Evolutionary conservation across 2,113 vertebrate species (phyloP), one percentile per base, ranked within the genome.

Genomic region (Fregata magnificens): DNA sequence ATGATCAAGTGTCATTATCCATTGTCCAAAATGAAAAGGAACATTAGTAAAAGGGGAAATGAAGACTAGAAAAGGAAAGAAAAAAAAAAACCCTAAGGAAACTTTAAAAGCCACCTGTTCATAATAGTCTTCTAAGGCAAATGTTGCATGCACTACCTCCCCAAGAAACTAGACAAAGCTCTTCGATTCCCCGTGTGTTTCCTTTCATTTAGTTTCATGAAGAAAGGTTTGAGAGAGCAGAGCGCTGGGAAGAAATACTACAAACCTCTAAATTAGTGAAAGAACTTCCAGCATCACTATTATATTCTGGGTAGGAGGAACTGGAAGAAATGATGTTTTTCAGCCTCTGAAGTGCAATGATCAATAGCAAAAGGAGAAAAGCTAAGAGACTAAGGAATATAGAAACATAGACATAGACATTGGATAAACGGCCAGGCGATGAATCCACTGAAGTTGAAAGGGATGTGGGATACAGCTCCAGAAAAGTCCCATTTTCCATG

Each of bases 251-350:
- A 50, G 99, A 99, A 97, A 99, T 98, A 78, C 99, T 99, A 62
- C 99, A 99, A 97, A 99, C 99, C 98, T 99, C 99, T 98, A 99
- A 98, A 96, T 99, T 99, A 97, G 99, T 99, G 98, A 99, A 99
- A 13, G 99, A 99, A 96, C 99, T 99, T n/a, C 99, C 99, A 38
- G 98, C 98, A 61, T 99, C 99, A 32, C 99, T 99, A 32, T 98
- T 98, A 79, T 99, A 99, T 97, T 99, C 99, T 0, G 99, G 99
- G 87, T 99, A 98, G 7, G 99, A 99, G 18, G 99, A 99, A 44
- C 99, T 99, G 78, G 99, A 99, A 62, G 99, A 99, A 97, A 99
- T 99, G 65, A 99, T 99, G 89, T 99, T 99, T 97, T 99, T 99
- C 93, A 99, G 99, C 98, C 99, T 98, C 98, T 99, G 99, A 82